Base-by-base conservation (phyloP, 2,797 vertebrate genomes). In the Hemitrygon akajei region DNA sequence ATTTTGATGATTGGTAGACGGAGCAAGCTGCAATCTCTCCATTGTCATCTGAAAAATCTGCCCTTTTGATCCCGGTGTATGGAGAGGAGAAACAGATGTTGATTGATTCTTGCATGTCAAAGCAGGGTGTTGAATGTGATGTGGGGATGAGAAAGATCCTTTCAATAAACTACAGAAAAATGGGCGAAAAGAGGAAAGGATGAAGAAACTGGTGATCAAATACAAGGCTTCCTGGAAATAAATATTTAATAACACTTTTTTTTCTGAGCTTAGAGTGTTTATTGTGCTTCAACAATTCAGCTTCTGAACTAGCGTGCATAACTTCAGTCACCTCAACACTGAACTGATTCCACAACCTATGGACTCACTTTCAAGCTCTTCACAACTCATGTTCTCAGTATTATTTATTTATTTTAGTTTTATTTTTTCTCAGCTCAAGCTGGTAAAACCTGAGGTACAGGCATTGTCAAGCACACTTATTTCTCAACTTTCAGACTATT, bases 221-320 rank as follows among this genome's bases (percentile, higher is more conserved):
- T n/a, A 86, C 11, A 3, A 16, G 58, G 82, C 56, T 66, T 34
- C 22, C 34, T 69, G 63, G 86, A 89, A 89, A 89, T 89, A 20
- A 89, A 89, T 69, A 89, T 9, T 89, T 89, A 66, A 69, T n/a
- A 87, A 66, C 60, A 47, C n/a, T n/a, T 84, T 87, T 87, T 63
- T 34, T 87, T 16, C 27, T 16, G 84, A 63, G 84, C 58, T 47
- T 47, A 47, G 47, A 47, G 47, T 47, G 1, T 47, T 47, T 47
- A 47, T 47, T 47, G 47, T 47, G 47, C 47, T 47, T 47, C 47
- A 47, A 47, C 47, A 47, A 47, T 47, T 47, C 47, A 3, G 47
- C 47, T 47, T 47, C 47, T 47, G 47, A 47, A 47, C 47, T 47
- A 47, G 47, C 1, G 47, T 47, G 47, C 2, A 47, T 47, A 47